Base-by-base conservation (phyloP, 2,113 vertebrate genomes). In the Sardina pilchardus region DNA sequence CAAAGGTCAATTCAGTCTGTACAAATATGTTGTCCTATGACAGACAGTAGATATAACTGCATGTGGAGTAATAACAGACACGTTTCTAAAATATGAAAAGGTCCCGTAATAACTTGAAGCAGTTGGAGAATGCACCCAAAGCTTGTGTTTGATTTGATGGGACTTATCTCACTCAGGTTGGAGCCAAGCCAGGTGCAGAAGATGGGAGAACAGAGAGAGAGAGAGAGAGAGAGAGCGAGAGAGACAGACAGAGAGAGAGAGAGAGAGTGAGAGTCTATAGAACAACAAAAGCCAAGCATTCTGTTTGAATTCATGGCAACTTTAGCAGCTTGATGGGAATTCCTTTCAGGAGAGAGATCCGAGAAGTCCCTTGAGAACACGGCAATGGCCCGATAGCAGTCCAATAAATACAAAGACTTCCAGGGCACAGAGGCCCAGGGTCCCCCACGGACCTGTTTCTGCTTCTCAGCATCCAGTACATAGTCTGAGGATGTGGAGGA, bases 371-470 rank as follows among this genome's bases (percentile, higher is more conserved):
- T 56, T 36, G 45, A n/a, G 50, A n/a, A 75, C 84, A 87, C 85
- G 80, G 80, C 53, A 82, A 82, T 47, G 43, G 45, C 43, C 19
- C 84, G 43, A 63, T 47, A 30, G 4, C 26, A 85, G 85, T 88
- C 90, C 85, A 91, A 93, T 90, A 91, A 91, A 93, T 91, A 91
- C 39, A 87, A 53, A 6, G 36, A 86, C 86, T 86, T 87, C 85
- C 47, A 85, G 82, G 83, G 44, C 44, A 71, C 67, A 24, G 47
- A 53, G 83, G 67, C 67, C n/a, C 42, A 78, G 19, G 75, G 56
- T 78, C 84, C 39, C 39, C 82, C 50, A 14, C 12, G 36, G 67
- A 88, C 78, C 84, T 10, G 19, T n/a, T n/a, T n/a, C 24, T 3
- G 81, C 24, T 34, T 67, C 42, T 48, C 48, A 42, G 44, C 78